Conservation (phyloP, 2,113 vertebrate species). For the Polypterus senegalus region DNA sequence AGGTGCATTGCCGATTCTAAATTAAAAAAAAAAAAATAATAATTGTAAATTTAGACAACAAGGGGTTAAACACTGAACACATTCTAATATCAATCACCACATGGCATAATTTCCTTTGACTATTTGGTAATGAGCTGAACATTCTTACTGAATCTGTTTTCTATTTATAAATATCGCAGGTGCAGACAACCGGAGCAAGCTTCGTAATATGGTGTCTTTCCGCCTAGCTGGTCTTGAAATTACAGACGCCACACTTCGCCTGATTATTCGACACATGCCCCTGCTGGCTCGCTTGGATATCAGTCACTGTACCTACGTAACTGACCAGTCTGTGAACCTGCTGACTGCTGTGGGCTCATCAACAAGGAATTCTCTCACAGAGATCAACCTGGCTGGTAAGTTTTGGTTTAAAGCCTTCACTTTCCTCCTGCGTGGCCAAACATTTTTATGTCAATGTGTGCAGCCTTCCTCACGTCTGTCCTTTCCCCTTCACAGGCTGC, state of each 20-base stretch:
- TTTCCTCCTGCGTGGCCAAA: neutral
- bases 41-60: too few species aligned
- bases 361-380: constrained; percentile 83
- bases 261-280: constrained; percentile 95
- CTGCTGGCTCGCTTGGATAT: constrained; percentile 87
- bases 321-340: constrained; percentile 86
- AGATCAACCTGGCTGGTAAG: constrained; percentile 87
- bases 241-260: constrained; percentile 78
- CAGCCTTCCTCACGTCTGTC: neutral
- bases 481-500: constrained; percentile 59
- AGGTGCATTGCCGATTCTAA: too few species aligned
- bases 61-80: too few species aligned
- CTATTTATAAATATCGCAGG: constrained; percentile 37
- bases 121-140: too few species aligned
- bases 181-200: constrained; percentile 90
- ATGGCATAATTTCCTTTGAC: too few species aligned
- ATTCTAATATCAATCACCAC: too few species aligned
- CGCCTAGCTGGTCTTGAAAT: constrained; percentile 88
- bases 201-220: constrained; percentile 84
- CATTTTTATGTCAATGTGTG: neutral
- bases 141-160: too few species aligned
- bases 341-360: constrained; percentile 92
- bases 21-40: too few species aligned
- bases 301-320: constrained; percentile 84
- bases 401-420: neutral